These are phyloP conservation scores for Sylvilagus bachmani DNA, from an alignment of 2,113 vertebrate genomes.

Conservation along the genomic window DNA sequence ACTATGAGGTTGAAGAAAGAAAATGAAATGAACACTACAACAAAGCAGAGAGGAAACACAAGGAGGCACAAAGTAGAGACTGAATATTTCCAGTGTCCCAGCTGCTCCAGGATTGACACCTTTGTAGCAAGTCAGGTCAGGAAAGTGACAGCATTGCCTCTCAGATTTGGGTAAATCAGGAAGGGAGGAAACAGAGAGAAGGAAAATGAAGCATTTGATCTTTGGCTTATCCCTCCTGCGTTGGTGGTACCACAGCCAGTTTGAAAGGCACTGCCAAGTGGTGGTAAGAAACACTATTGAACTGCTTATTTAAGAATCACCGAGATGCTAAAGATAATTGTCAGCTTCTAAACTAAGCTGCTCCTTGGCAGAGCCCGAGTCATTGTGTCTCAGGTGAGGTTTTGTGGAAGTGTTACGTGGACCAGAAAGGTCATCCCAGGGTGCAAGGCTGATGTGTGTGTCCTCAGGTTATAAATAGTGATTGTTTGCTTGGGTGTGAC, in stretches of 20 bases:
- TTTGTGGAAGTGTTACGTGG: neutral
- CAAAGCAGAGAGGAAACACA: neutral
- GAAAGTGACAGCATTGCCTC: neutral
- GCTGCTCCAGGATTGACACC: neutral
- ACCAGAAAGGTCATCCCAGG: neutral
- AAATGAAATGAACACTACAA: neutral
- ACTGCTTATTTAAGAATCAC: neutral
- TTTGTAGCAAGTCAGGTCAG: neutral
- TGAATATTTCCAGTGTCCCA: neutral
- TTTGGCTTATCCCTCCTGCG: neutral
- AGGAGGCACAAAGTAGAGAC: neutral
- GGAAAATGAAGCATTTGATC: neutral
- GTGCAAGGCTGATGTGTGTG: neutral
- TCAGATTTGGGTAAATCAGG: neutral
- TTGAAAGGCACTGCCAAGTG: neutral
- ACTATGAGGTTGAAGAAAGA: neutral
- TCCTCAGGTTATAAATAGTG: neutral
- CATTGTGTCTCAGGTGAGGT: neutral
- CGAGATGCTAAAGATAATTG: neutral
- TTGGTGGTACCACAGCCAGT: neutral
- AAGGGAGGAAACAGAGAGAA: neutral
- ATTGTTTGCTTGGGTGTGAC: neutral
- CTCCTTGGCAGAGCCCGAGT: neutral
- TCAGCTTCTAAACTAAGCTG: neutral
- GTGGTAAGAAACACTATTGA: neutral